Evolutionary conservation across 2,797 vertebrate species (phyloP), one percentile per base, ranked within the genome.

Genomic region (Glossophaga mutica): DNA sequence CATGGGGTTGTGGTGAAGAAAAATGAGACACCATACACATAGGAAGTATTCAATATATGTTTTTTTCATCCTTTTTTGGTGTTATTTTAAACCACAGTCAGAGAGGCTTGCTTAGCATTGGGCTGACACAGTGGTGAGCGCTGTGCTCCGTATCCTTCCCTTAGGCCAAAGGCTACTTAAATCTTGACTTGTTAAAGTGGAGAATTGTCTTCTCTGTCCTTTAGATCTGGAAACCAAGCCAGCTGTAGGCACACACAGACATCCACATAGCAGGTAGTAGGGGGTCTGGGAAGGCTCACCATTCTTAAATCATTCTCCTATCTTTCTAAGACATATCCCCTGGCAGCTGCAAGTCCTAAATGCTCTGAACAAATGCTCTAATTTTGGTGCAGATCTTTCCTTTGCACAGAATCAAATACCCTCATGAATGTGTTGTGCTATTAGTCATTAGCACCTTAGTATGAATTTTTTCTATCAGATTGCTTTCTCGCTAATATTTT

Each of bases 401-500:
- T 94, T 81, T 46, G 24, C 73, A 68, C 76, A 73, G 87, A 87
- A 73, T 77, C 62, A 92, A 79, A 95, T 84, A 65, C 0, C 0
- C 4, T 26, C 46, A n/a, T 34, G 55, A 82, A 5, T 71, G 26
- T 71, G 39, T 26, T 11, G 9, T 65, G 48, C 18, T 83, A 74
- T 48, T 67, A 65, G 34, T 88, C 88, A 81, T 42, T 77, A 90
- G 46, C 16, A 52, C 22, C 3, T 79, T 65, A 52, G 32, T 62
- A n/a, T 76, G n/a, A 73, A 52, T 57, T 87, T 59, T 79, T 76
- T 12, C 70, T 22, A 55, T 71, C 73, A 67, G 77, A 79, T 44
- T 70, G 29, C 62, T 37, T 95, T 92, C 73, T 94, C 90, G n/a
- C 21, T 90, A 93, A 65, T 46, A 52, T 74, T 24, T 92, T 90